Conservation (phyloP, 2,113 vertebrate genomes). For the Nothobranchius furzeri region DNA sequence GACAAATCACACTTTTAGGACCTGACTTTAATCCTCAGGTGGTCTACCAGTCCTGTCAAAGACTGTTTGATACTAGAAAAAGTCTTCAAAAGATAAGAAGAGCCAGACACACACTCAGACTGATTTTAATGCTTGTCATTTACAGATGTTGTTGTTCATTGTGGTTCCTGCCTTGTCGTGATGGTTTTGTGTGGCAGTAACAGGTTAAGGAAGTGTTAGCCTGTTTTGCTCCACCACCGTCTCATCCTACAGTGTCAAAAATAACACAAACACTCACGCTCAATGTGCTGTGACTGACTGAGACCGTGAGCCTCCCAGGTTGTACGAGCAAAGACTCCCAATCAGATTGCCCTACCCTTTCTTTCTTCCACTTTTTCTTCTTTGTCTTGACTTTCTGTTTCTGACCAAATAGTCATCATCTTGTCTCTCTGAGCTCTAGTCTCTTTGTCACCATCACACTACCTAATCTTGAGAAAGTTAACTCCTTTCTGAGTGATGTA, state of each 20-base stretch:
- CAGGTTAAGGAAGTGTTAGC: constrained; percentile 27
- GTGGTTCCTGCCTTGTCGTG: constrained; percentile 7
- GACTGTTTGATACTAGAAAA: too few species aligned
- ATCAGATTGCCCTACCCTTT: constrained; percentile 22
- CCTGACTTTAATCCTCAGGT: too few species aligned
- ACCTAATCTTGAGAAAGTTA: too few species aligned
- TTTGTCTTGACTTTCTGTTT: constrained; percentile 3
- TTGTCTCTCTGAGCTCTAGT: neutral
- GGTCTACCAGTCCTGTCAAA: too few species aligned
- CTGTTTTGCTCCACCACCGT: constrained; percentile 23
- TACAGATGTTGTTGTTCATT: constrained; percentile 2
- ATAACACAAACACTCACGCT: constrained; percentile 17
- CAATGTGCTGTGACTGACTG: constrained; percentile 30
- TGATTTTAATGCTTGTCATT: constrained; percentile 3
- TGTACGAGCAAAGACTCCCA: constrained; percentile 47
- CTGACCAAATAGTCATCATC: constrained; percentile 5
- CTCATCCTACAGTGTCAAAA: constrained; percentile 11
- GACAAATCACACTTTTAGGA: too few species aligned
- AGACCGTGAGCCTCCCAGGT: constrained; percentile 12
- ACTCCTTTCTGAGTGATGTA: too few species aligned
- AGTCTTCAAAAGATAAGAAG: neutral
- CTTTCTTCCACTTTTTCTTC: constrained; percentile 22
- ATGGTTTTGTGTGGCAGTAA: constrained; percentile 15
- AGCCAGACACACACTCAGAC: too few species aligned
- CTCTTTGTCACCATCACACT: neutral